Conservation (phyloP, 1,140 invertebrate species). For the Homarus americanus region DNA sequence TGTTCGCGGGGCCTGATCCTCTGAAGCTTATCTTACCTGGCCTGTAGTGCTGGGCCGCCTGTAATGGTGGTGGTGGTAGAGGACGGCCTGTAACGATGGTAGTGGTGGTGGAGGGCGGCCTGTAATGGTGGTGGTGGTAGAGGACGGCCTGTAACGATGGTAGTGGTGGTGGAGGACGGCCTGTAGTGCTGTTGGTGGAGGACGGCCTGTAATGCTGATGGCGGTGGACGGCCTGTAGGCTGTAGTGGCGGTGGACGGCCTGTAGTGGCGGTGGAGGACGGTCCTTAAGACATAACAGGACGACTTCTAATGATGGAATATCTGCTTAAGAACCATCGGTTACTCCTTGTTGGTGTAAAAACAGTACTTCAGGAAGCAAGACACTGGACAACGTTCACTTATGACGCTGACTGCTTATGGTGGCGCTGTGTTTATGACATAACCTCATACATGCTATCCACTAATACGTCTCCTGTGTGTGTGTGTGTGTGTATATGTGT, state of each 20-base stretch:
- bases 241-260: not conserved
- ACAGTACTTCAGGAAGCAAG: too few species aligned
- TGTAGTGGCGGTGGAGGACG: conserved; percentile 1
- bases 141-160: not conserved
- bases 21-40: conserved; percentile 32
- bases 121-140: not conserved
- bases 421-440: too few species aligned
- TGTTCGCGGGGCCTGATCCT: not conserved
- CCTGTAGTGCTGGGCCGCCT: not conserved
- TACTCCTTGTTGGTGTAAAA: too few species aligned
- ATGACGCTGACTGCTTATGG: too few species aligned
- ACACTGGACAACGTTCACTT: too few species aligned
- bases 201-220: not conserved
- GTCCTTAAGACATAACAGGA: too few species aligned
- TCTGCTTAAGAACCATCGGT: too few species aligned
- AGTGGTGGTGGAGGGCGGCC: not conserved
- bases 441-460: too few species aligned
- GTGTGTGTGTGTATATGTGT: too few species aligned
- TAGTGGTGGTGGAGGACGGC: not conserved
- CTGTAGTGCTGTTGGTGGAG: not conserved
- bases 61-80: not conserved
- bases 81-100: not conserved
- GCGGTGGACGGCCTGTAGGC: not conserved
- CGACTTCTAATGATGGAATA: too few species aligned
- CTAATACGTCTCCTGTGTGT: too few species aligned